Evolutionary conservation across 2,797 vertebrate species (phyloP).

Genomic region (Danio choprae): DNA sequence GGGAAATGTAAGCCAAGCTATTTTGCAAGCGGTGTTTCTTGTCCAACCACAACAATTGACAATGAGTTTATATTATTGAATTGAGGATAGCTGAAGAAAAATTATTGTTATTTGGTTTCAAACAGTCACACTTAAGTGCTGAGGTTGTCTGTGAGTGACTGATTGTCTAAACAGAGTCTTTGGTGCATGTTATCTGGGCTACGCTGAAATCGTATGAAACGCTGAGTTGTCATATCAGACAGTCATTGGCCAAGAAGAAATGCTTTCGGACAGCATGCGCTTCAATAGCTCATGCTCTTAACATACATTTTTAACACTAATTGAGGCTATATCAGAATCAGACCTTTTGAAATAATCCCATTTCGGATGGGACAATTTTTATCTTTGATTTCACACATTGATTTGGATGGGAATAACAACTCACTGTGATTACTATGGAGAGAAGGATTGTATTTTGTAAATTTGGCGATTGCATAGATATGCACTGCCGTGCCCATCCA

Average conservation of each 20-base stretch:
- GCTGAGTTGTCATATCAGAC: constrained; percentile 33
- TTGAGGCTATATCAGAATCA: background rate
- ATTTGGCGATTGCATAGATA: too few species aligned
- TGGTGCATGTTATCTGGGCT: constrained; percentile 29
- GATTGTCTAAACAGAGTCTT: constrained; percentile 18
- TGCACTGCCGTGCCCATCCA: too few species aligned
- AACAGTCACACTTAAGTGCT: background rate
- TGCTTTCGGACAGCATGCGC: constrained; percentile 26
- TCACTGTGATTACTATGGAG: too few species aligned
- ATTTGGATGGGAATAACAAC: too few species aligned
- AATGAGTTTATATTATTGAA: constrained; percentile 7
- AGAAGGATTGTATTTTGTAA: too few species aligned
- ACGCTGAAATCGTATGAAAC: constrained; percentile 18
- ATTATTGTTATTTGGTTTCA: constrained; percentile 20
- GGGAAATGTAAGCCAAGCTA: constrained; percentile 29
- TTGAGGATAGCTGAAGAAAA: background rate
- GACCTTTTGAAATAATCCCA: background rate
- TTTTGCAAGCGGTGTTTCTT: constrained; percentile 31
- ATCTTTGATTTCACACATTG: too few species aligned
- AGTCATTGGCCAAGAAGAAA: background rate
- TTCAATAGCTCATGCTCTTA: constrained; percentile 6
- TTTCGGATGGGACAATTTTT: too few species aligned
- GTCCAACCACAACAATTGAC: constrained; percentile 33
- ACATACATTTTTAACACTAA: background rate
- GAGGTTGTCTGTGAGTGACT: constrained; percentile 18